Conservation (phyloP, 2,888 invertebrate genomes). For the Parnassius glacialis region DNA sequence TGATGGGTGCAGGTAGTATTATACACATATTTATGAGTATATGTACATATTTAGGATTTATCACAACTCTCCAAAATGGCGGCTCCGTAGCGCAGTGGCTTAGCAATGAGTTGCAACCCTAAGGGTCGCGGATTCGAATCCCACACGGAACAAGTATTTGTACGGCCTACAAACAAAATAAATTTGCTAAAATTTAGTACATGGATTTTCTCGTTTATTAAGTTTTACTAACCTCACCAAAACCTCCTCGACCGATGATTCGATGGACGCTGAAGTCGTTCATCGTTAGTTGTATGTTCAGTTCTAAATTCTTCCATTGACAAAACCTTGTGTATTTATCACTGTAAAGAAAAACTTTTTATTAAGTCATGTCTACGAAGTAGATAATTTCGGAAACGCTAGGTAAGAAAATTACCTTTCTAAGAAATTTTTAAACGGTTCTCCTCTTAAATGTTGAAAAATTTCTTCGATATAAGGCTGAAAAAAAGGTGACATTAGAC, state of each 20-base stretch:
- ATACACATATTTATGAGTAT: no score
- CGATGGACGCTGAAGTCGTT: constrained; percentile 99
- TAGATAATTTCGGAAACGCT: background rate
- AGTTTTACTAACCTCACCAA: constrained; percentile 87
- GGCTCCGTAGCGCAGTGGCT: no score
- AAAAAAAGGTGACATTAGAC: constrained; percentile 58
- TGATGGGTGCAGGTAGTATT: no score
- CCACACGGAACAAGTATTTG: no score
- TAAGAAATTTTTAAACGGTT: constrained; percentile 98
- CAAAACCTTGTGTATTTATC: constrained; percentile 99
- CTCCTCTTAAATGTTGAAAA: constrained; percentile 97
- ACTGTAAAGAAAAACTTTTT: constrained; percentile 81
- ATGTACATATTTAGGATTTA: no score
- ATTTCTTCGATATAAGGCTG: constrained; percentile 99
- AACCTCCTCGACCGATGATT: constrained; percentile 99
- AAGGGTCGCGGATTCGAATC: no score
- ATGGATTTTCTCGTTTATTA: no score
- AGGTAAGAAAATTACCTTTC: constrained; percentile 88
- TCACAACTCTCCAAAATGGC: no score
- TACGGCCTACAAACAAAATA: no score
- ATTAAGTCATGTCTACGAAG: background rate
- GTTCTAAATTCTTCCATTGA: constrained; percentile 99
- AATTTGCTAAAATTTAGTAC: background rate
- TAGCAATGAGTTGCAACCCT: no score
- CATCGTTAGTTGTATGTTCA: constrained; percentile 99